Base-by-base conservation (phyloP, 2,113 vertebrate genomes). In the western clawed frog (Xenopus tropicalis) region DNA sequence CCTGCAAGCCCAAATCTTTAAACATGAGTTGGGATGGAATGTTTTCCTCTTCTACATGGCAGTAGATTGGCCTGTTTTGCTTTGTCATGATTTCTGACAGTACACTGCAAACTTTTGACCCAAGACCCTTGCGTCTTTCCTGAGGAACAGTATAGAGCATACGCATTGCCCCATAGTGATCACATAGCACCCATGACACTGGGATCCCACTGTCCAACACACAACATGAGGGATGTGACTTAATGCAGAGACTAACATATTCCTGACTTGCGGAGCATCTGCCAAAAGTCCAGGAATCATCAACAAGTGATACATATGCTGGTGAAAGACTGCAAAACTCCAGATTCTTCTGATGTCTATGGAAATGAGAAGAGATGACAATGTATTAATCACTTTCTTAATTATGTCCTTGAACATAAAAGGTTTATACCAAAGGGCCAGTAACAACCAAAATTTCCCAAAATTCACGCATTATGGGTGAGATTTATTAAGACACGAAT, bases 11-110 rank as follows among this genome's bases (percentile, higher is more conserved):
- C 58, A 61, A 24, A 22, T 11, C 14, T 24, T 61, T 61, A 61
- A 61, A 61, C 58, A 61, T 61, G 20, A 61, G 23, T 23, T 61
- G 58, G 14, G 58, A 61, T 23, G 58, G 21, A 25, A 61, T 61
- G 14, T 61, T 61, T 25, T 61, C 58, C 58, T 61, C 58, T 24
- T 61, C 58, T 14, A 61, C 58, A 16, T 61, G 58, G 58, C 58
- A 61, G 23, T 61, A 24, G 14, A 24, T 21, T 14, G 22, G 58
- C 14, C 20, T 61, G 14, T 22, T 22, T 10, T 61, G 58, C 58
- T 16, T 16, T 24, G 2, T 11, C 58, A 61, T 11, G 13, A 14
- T 16, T 24, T 61, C 14, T 61, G 58, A 20, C 58, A 61, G 14
- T 11, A 14, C 23, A 61, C 14, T 14, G 16, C 20, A 24, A 61